Percentiles rank a stretch among this genome's conserved stretches.
phyloP scores from a whole-genome alignment of 2,113 vertebrate genomes.

The Otolemur garnettii region DNA sequence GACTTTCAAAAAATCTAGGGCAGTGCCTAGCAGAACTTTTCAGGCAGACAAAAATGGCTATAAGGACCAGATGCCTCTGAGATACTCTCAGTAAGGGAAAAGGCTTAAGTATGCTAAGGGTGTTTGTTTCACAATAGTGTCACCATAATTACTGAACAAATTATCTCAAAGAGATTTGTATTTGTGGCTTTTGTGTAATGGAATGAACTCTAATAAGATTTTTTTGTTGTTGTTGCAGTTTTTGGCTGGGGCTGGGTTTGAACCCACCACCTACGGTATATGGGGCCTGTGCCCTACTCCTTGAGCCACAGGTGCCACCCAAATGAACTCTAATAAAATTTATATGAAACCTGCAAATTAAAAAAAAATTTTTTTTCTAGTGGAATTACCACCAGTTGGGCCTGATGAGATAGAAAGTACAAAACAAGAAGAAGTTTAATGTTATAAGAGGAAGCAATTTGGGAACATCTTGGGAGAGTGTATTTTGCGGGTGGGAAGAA shows the following conservation, averaged over 20 bases:
- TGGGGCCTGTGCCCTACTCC: too few species aligned
- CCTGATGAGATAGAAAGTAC: not conserved
- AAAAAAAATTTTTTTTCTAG: not conserved
- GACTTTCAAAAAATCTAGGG: not conserved
- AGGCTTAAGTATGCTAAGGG: not conserved
- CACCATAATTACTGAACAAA: not conserved
- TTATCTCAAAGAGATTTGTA: not conserved
- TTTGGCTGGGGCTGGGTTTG: too few species aligned
- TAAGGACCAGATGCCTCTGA: not conserved
- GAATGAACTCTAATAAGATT: not conserved
- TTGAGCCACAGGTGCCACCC: too few species aligned
- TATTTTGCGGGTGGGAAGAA: not conserved
- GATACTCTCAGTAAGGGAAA: not conserved
- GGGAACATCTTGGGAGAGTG: not conserved
- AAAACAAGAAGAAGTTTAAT: constrained; percentile 8
- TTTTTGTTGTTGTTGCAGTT: not conserved
- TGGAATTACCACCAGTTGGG: not conserved
- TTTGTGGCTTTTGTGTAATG: not conserved
- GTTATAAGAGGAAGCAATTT: not conserved
- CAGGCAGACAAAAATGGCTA: not conserved
- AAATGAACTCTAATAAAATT: not conserved
- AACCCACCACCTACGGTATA: too few species aligned
- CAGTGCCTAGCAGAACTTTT: not conserved
- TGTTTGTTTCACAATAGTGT: not conserved
- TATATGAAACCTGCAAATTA: constrained; percentile 1